Evolutionary conservation across 2,888 invertebrate species (phyloP), one percentile per base, ranked within the genome.

Genomic region (Beris chalybata): DNA sequence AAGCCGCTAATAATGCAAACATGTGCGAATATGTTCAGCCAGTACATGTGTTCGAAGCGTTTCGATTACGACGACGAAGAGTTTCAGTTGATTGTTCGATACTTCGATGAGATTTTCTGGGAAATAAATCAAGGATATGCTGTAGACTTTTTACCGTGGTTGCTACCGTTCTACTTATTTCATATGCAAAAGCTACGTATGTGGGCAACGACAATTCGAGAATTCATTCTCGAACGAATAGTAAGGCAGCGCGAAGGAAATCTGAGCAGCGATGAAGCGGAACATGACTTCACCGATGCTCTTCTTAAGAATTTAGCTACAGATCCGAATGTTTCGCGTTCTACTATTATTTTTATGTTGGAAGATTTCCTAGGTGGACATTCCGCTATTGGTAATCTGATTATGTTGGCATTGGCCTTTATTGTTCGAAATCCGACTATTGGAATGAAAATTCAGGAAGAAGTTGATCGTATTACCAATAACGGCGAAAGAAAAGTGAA

Each of bases 61-160:
- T 92, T 92, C 74, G 85, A 87, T 47, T 86, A 89, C 65, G 84
- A 87, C 12, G 91, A 93, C 71, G 66, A 74, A 0, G 87, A 87
- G 13, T 94, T 93, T 80, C 82, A 83, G 56, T 82, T 83, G 66
- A 84, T 89, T 6, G 90, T 92, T 0, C 82, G 87, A 29, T 85
- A 84, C 66, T 94, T 93, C 76, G 94, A 94, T 73, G 89, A 91
- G 72, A 92, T 95, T 61, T 95, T 95, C 81, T 93, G 91, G 89
- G 93, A 94, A 76, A 93, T 95, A 70, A 95, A 94, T 78, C 92
- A 92, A 74, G 93, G 93, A 0, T 93, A 92, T 76, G 90, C 92
- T 0, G 86, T 93, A 0, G 95, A 95, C 74, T 94, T 94, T 74
- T 75, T 95, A 22, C 94, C 94, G 0, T 92, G 91, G 89, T 78